Conservation (phyloP, 2,888 invertebrate species). For the Mimas tiliae region DNA sequence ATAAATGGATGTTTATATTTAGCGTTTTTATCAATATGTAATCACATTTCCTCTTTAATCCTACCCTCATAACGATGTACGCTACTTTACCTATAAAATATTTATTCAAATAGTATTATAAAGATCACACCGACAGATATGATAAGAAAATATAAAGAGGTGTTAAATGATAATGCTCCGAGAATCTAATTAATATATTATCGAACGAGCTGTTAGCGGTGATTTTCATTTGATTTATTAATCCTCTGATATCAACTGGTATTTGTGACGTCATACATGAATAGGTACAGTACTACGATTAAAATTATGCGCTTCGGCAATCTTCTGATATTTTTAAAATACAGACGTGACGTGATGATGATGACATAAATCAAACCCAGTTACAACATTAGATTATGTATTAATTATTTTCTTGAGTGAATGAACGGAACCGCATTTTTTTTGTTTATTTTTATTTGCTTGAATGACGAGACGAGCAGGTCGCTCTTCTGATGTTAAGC, state of each 20-base stretch:
- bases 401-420: too few relatives aligned
- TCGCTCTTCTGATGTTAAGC: too few relatives aligned
- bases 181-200: constrained; percentile 53
- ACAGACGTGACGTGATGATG: too few relatives aligned
- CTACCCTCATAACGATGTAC: neutral
- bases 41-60: constrained; percentile 19
- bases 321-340: too few relatives aligned
- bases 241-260: constrained; percentile 31
- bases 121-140: constrained; percentile 56
- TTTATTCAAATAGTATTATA: constrained; percentile 33
- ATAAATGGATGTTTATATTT: neutral
- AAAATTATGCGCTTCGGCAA: too few relatives aligned
- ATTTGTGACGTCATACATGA: neutral
- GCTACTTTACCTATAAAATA: constrained; percentile 29
- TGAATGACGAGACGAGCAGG: too few relatives aligned
- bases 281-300: neutral
- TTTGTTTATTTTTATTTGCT: too few relatives aligned
- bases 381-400: too few relatives aligned
- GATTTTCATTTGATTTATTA: constrained; percentile 57
- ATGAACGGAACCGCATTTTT: too few relatives aligned
- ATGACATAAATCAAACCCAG: too few relatives aligned
- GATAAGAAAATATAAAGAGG: constrained; percentile 51
- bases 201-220: constrained; percentile 52
- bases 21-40: neutral
- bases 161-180: constrained; percentile 57